Base-by-base conservation (phyloP, 1,140 invertebrate genomes). In the Schmidtea mediterranea region DNA sequence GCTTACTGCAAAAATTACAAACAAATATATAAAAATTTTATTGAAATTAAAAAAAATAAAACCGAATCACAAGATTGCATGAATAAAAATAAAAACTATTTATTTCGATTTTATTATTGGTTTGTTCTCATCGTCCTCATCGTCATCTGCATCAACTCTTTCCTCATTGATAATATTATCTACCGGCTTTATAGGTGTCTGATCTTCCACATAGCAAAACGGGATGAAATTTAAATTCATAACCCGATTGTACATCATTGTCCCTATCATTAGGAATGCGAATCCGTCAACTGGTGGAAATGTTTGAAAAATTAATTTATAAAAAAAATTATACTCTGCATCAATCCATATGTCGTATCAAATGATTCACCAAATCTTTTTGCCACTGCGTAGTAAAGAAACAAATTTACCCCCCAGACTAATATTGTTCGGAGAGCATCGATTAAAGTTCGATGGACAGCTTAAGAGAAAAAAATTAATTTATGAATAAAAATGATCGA, bases 281-380 rank as follows among this genome's bases (percentile, higher is more conserved):
- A 62, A 62, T 26, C 60, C 60, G 55, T 62, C 60, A 48, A 62
- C 60, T 62, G 55, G n/a, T n/a, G n/a, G n/a, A 48, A 52, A 52
- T 36, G 40, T 12, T n/a, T 38, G 41, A 12, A 1, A 49, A 22
- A 37, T 10, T 46, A 21, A 36, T 16, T 15, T 40, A 32, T 41
- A 19, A 23, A 16, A 38, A 32, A 13, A 2, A 23, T 2, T 10
- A 2, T 55, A 62, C 60, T 56, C 59, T 62, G 60, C 21, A 62
- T 49, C 22, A 62, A 26, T 26, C 60, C 60, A 53, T 57, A 62
- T 10, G 51, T 50, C 49, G 55, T 59, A 46, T 62, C 59, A 57
- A 62, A 62, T 23, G 55, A 55, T 54, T 62, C 60, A 32, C 60
- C 60, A 57, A 58, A 62, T 24, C 55, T 43, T 55, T 58, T 58